Evolutionary conservation across 2,797 vertebrate genomes (phyloP).

Genomic region (Phoxinus dragarum): DNA sequence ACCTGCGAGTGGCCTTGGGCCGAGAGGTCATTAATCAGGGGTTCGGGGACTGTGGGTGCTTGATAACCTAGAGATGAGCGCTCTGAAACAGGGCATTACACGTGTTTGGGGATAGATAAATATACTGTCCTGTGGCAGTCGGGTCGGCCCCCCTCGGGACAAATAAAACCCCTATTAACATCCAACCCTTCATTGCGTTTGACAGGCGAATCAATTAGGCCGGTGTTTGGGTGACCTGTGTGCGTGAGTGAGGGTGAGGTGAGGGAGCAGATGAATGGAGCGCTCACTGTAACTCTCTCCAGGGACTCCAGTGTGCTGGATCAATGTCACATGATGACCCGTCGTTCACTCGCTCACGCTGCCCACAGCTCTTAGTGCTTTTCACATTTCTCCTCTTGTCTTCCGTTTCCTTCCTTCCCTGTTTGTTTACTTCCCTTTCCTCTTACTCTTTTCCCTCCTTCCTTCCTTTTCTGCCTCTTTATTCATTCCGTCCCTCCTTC

Average conservation of each 20-base stretch:
- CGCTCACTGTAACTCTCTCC: conserved; percentile 76
- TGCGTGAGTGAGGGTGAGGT: conserved; percentile 87
- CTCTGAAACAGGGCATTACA: conserved; percentile 11
- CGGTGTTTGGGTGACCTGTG: conserved; percentile 87
- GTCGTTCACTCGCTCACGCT: conserved; percentile 21
- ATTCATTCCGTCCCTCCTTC: not conserved
- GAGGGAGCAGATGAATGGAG: conserved; percentile 84
- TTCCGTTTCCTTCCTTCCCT: not conserved
- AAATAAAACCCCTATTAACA: conserved; percentile 97
- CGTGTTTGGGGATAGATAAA: conserved; percentile 50
- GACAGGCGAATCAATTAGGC: conserved; percentile 97
- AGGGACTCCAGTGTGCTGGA: conserved; percentile 60
- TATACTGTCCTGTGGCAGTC: conserved; percentile 84
- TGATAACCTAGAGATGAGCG: conserved; percentile 38
- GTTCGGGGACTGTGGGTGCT: conserved; percentile 73
- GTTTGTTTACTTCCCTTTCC: not conserved
- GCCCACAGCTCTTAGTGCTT: conserved; percentile 4
- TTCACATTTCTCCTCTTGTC: not conserved
- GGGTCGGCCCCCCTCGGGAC: conserved; percentile 81
- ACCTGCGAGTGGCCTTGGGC: conserved; percentile 74
- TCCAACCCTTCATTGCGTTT: conserved; percentile 91
- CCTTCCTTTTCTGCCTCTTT: not conserved
- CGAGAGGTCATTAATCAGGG: conserved; percentile 85
- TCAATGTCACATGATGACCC: conserved; percentile 58
- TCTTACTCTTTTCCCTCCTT: not conserved